Conservation (phyloP, 2,888 invertebrate species). For the Crepidodera aurea region DNA sequence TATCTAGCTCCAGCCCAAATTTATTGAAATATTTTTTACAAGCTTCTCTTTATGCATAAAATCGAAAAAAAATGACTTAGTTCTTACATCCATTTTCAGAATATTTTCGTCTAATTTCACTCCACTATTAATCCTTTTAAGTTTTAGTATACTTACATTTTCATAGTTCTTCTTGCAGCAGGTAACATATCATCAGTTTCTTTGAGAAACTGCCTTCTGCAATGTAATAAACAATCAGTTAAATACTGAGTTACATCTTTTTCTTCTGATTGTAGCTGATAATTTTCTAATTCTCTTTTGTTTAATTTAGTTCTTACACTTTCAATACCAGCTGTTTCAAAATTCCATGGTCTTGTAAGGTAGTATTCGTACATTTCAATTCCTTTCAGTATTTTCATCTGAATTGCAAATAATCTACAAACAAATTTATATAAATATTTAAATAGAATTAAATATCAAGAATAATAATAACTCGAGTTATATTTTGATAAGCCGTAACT, state of each 20-base stretch:
- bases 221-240: slow-evolving; percentile 80
- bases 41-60: too few relatives aligned
- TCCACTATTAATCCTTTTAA: neutral
- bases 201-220: slow-evolving; percentile 81
- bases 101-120: too few relatives aligned
- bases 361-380: slow-evolving; percentile 91
- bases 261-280: slow-evolving; percentile 71
- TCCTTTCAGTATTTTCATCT: slow-evolving; percentile 77
- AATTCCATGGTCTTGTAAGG: slow-evolving; percentile 90
- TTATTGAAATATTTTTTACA: too few relatives aligned
- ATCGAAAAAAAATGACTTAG: too few relatives aligned
- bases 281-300: slow-evolving; percentile 69
- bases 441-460: neutral
- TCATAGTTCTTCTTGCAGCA: slow-evolving; percentile 80
- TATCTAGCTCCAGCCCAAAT: too few relatives aligned
- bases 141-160: slow-evolving; percentile 68
- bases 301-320: slow-evolving; percentile 69
- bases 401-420: slow-evolving; percentile 32
- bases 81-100: too few relatives aligned
- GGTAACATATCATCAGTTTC: slow-evolving; percentile 83
- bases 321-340: slow-evolving; percentile 65
- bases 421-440: neutral
- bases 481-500: too few relatives aligned
- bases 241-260: slow-evolving; percentile 82
- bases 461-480: neutral